Evolutionary conservation across 2,888 invertebrate species (phyloP), one percentile per base, ranked within the genome.

Genomic region (Myopa testacea): DNA sequence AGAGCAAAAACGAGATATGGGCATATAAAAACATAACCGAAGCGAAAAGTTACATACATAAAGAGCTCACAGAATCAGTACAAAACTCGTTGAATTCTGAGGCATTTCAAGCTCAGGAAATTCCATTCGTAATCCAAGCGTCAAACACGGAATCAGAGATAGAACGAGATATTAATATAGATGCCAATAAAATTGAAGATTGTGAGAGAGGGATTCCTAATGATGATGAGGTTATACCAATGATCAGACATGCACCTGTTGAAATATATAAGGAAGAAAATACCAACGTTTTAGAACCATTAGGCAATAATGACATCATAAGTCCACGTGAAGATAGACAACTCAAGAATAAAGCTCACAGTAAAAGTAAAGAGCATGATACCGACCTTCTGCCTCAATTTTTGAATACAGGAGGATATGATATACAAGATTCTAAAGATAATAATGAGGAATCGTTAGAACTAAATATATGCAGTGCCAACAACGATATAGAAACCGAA

Each of bases 221-320:
- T 75, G 58, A 68, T 68, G 75, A 75, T 19, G 75, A 75, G 55
- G 50, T 69, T 45, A 75, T 78, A 50, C 78, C 78, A 12, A 19
- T 73, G 12, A 78, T 78, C 37, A 72, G 52, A 52, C 76, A 78
- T 62, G 71, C 78, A 38, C 78, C 78, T 3, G 76, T 78, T 3
- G 78, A 78, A 58, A 55, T 78, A 4, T 78, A 65, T 58, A 52
- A 69, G 14, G 69, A 63, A 1, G 67, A 73, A 26, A 63, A n/a
- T 38, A 7, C 37, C 26, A 38, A 34, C 10, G 38, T 37, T 19
- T 38, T 65, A 34, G 38, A 65, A 38, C 38, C 65, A 65, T 38
- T 65, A 12, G 4, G 37, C 34, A 2, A 65, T 65, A 65, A 65
- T 38, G 37, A 37, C 38, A 14, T 37, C 8, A 7, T 4, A 5